Evolutionary conservation across 2,797 vertebrate genomes (phyloP), one percentile per base, ranked within the genome.

Genomic region (Neopelma chrysocephalum): DNA sequence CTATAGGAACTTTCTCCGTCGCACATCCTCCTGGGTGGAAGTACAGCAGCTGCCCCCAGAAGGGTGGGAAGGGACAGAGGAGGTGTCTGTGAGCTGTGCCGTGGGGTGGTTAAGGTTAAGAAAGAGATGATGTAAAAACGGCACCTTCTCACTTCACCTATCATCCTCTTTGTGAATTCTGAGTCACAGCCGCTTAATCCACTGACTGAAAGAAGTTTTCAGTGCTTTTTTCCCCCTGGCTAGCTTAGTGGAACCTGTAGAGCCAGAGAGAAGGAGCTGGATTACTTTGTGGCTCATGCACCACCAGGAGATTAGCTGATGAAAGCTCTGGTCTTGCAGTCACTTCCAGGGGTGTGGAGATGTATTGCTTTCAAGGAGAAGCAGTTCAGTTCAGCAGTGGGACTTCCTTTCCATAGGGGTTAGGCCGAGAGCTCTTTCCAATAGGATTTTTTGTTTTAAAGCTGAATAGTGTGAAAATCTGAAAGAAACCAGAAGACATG

Each of bases 21-120:
- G 65, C 0, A 1, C 77, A 73, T 87, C 87, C 92, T 94, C 51
- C 73, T 61, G 84, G 66, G 48, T 58, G 60, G 26, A 91, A 79
- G 96, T 69, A 61, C 65, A 25, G 38, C 90, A 87, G 93, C 82
- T 97, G 91, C 73, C 90, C 75, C 93, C 8, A 3, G 68, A 54
- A 90, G 87, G 18, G 89, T 75, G 93, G 62, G 76, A 92, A 53
- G 43, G 51, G 43, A 51, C 1, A 1, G 48, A 1, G 48, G 61
- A 87, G 18, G 12, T 22, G 27, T 71, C 68, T 26, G 12, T 1
- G 20, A 77, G 62, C 72, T 76, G 64, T 76, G 43, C 56, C 53
- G 34, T 3, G 3, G 25, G 6, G 14, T 78, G 56, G 40, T n/a
- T 51, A n/a, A 90, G 22, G 48, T 56, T 91, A 70, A 82, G 61